Percentiles rank a stretch among this genome's conserved stretches.
These are phyloP conservation scores for Crioceris asparagi DNA, from an alignment of 2,888 invertebrate genomes.

Conservation along the genomic window DNA sequence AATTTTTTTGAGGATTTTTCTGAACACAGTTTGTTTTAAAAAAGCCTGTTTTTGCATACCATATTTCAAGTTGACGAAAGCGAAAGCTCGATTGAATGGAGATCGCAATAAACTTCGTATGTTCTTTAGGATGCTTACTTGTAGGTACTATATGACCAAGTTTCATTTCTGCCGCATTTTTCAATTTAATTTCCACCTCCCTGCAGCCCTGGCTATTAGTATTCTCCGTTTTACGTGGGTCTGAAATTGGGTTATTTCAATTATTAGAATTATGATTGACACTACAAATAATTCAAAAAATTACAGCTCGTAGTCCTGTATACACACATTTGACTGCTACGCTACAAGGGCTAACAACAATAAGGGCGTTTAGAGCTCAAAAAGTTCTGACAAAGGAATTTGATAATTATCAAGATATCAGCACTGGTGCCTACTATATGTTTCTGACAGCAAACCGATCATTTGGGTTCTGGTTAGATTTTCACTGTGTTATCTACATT, in stretches of 20 bases:
- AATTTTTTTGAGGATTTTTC: too few relatives aligned
- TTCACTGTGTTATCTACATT: conserved; percentile 54
- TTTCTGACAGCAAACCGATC: conserved; percentile 52
- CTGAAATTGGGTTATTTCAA: background rate
- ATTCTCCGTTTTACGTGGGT: too few relatives aligned
- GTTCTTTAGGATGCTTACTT: too few relatives aligned
- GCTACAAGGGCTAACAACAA: conserved; percentile 64
- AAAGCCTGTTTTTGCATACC: too few relatives aligned
- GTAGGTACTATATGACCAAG: too few relatives aligned
- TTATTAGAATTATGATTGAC: conserved; percentile 17
- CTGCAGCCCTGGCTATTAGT: too few relatives aligned
- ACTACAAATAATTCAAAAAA: conserved; percentile 69
- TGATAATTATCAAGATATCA: conserved; percentile 49
- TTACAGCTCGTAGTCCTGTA: conserved; percentile 63
- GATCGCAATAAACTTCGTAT: too few relatives aligned
- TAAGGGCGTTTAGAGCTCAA: conserved; percentile 59
- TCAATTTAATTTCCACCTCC: too few relatives aligned
- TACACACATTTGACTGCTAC: conserved; percentile 65
- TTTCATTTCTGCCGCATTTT: too few relatives aligned
- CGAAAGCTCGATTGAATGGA: too few relatives aligned
- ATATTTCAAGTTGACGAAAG: too few relatives aligned
- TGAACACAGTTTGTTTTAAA: too few relatives aligned
- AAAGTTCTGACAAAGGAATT: conserved; percentile 47
- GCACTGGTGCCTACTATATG: conserved; percentile 63
- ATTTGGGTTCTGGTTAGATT: conserved; percentile 59